These are phyloP conservation scores for Panurus biarmicus DNA, from an alignment of 2,113 vertebrate species.

Conservation along the genomic window DNA sequence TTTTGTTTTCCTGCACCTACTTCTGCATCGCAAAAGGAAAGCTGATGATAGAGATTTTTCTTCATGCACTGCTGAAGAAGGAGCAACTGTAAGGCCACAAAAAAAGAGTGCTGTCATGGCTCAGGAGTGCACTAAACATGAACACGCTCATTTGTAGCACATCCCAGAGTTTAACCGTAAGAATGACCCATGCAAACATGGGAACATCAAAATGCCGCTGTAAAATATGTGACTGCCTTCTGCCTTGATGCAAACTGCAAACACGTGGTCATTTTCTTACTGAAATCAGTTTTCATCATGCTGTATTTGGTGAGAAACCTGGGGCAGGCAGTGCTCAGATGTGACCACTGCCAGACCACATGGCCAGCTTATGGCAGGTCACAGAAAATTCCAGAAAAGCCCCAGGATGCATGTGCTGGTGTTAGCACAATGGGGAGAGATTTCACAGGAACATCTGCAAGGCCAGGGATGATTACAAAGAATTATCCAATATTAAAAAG, in stretches of 20 bases:
- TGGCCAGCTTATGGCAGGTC: neutral
- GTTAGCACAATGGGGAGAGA: neutral
- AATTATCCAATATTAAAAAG: neutral
- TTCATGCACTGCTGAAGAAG: neutral
- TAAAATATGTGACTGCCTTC: neutral
- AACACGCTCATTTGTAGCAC: neutral
- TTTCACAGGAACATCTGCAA: neutral
- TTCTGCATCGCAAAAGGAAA: neutral
- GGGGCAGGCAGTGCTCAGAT: neutral
- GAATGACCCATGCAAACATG: neutral
- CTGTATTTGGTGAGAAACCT: neutral
- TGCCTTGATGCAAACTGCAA: neutral
- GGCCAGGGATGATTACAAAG: neutral
- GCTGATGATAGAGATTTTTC: neutral
- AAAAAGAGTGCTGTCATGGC: neutral
- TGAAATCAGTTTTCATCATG: neutral
- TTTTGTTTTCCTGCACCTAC: neutral
- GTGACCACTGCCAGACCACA: neutral
- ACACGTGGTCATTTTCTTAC: neutral
- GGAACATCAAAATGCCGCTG: neutral
- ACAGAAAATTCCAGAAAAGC: neutral
- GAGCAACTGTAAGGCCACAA: neutral
- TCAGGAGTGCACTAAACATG: neutral
- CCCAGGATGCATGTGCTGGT: rapidly evolving
- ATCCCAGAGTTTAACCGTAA: neutral